Conservation (phyloP, 2,113 vertebrate species). For the Leptocoma aspasia region DNA sequence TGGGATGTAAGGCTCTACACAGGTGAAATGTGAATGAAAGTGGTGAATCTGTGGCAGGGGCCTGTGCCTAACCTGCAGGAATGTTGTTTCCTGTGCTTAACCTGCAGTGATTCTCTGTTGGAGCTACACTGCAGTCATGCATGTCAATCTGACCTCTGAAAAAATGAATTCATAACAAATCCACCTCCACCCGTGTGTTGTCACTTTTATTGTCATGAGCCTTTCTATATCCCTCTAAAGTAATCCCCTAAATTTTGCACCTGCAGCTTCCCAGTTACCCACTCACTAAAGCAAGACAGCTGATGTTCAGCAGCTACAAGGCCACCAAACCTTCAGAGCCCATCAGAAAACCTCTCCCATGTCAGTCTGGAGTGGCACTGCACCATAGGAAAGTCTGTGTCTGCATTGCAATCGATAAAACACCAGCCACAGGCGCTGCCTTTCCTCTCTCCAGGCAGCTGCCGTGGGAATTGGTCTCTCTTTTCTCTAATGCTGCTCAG, state of each 20-base stretch:
- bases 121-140: background rate
- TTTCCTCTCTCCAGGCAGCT: background rate
- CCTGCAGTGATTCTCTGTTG: background rate
- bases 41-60: background rate
- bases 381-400: background rate
- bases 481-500: background rate
- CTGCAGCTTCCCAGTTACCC: background rate
- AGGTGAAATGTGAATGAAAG: background rate
- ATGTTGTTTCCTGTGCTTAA: background rate
- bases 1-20: background rate
- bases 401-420: background rate
- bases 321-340: background rate
- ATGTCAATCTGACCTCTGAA: background rate
- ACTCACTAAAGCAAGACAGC: background rate
- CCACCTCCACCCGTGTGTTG: background rate
- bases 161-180: background rate
- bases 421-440: background rate
- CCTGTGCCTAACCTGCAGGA: too few relatives aligned
- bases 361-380: background rate
- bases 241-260: background rate
- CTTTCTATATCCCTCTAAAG: background rate
- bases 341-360: accelerated
- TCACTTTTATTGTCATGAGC: background rate
- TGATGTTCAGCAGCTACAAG: background rate
- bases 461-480: background rate